Conservation (phyloP, 2,113 vertebrate species). For the Myotis lucifugus region DNA sequence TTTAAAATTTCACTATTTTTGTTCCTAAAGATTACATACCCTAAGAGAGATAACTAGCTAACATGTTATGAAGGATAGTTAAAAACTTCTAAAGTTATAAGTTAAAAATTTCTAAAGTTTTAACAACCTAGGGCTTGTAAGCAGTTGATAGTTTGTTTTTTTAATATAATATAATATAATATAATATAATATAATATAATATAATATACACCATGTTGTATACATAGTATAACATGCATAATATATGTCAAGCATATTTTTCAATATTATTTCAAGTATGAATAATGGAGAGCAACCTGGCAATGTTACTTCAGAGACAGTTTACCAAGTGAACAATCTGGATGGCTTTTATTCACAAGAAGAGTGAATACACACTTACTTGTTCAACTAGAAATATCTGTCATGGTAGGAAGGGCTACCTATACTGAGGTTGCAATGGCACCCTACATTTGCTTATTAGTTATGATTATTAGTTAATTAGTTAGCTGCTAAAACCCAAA, state of each 20-base stretch:
- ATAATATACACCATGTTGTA: background rate
- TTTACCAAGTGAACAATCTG: background rate
- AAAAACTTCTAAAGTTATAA: background rate
- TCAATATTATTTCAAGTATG: background rate
- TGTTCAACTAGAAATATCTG: background rate
- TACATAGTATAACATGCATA: background rate
- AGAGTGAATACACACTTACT: background rate
- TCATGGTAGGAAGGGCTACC: background rate
- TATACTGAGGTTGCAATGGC: background rate
- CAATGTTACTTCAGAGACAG: background rate
- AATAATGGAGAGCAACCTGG: background rate
- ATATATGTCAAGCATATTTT: background rate
- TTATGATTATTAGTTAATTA: background rate
- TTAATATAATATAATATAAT: background rate
- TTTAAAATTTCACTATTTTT: conserved; percentile 25
- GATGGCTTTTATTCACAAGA: background rate
- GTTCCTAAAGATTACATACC: background rate
- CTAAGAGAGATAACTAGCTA: background rate
- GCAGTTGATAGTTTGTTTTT: background rate
- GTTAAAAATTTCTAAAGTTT: too few relatives aligned
- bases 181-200: too few relatives aligned
- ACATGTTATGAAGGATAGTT: background rate
- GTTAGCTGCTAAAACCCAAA: background rate
- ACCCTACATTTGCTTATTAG: background rate
- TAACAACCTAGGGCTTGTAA: background rate